Evolutionary conservation across 2,797 vertebrate species (phyloP).

Genomic region (Sebastes itinus): DNA sequence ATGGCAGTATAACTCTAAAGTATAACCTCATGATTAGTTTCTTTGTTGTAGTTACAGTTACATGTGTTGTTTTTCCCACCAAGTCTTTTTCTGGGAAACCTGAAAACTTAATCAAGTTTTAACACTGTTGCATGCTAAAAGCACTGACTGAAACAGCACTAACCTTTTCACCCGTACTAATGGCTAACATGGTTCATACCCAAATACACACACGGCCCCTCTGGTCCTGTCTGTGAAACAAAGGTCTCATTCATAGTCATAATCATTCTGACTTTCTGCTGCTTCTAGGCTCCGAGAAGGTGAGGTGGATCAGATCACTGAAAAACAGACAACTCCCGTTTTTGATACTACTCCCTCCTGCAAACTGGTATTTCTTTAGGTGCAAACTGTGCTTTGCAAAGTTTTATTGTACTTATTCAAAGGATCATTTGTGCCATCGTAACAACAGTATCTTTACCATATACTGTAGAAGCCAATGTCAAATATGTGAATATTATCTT

Average conservation of each 20-base stretch:
- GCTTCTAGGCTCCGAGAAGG: slow-evolving; percentile 21
- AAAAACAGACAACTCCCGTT: slow-evolving; percentile 21
- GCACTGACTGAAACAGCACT: background rate
- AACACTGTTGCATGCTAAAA: background rate
- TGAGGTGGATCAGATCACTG: slow-evolving; percentile 32
- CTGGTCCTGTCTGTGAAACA: slow-evolving; percentile 37
- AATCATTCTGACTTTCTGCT: slow-evolving; percentile 16
- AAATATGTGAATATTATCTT: background rate
- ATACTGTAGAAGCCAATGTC: background rate
- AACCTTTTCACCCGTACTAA: slow-evolving; percentile 36
- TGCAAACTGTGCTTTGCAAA: background rate
- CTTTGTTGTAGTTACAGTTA: background rate
- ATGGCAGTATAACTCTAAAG: too few species aligned
- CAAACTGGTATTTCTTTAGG: background rate
- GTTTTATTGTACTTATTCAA: background rate
- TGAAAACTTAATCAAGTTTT: background rate
- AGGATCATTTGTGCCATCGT: too few species aligned
- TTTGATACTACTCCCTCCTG: background rate
- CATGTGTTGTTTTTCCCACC: background rate
- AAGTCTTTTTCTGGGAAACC: background rate
- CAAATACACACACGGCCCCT: slow-evolving; percentile 16
- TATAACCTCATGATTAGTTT: background rate
- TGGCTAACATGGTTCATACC: slow-evolving; percentile 9
- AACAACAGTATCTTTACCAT: background rate
- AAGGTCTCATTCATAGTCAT: slow-evolving; percentile 52